Evolutionary conservation across 2,113 vertebrate genomes (phyloP).

Genomic region (Oophaga pumilio): DNA sequence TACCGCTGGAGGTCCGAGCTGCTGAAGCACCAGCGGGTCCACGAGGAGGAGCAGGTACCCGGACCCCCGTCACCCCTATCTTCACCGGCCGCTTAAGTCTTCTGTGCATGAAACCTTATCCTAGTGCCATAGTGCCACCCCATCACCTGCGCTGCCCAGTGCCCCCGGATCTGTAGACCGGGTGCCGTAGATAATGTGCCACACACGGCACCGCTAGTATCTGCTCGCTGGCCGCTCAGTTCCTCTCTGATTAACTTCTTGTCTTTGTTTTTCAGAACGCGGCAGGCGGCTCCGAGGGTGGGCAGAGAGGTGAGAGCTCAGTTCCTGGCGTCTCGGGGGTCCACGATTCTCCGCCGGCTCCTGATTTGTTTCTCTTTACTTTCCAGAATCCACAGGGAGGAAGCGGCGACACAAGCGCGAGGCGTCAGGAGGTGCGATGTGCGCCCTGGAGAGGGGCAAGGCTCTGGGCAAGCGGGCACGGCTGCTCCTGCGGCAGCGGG

Average conservation of each 20-base stretch:
- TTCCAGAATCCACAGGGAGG: neutral
- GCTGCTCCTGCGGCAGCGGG: constrained; percentile 44
- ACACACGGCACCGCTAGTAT: no score
- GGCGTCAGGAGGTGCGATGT: neutral
- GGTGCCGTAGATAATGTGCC: no score
- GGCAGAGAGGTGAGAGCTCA: constrained; percentile 16
- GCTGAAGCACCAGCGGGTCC: constrained; percentile 48
- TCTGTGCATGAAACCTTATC: no score
- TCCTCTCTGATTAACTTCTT: neutral
- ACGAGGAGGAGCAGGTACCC: constrained; percentile 29
- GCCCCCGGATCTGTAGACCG: no score
- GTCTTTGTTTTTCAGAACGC: constrained; percentile 11
- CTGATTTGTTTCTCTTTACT: neutral
- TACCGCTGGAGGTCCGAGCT: constrained; percentile 53
- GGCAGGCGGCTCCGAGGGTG: neutral
- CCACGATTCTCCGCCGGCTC: neutral
- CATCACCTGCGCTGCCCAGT: no score
- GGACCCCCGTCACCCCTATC: no score
- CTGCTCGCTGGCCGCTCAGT: neutral
- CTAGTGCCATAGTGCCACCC: no score
- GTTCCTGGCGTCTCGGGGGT: neutral
- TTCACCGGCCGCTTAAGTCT: no score
- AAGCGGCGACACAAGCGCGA: constrained; percentile 23
- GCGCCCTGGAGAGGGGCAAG: constrained; percentile 36
- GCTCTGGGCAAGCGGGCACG: constrained; percentile 47